Conservation (phyloP, 2,888 invertebrate species). For the Tiliacea citrago region DNA sequence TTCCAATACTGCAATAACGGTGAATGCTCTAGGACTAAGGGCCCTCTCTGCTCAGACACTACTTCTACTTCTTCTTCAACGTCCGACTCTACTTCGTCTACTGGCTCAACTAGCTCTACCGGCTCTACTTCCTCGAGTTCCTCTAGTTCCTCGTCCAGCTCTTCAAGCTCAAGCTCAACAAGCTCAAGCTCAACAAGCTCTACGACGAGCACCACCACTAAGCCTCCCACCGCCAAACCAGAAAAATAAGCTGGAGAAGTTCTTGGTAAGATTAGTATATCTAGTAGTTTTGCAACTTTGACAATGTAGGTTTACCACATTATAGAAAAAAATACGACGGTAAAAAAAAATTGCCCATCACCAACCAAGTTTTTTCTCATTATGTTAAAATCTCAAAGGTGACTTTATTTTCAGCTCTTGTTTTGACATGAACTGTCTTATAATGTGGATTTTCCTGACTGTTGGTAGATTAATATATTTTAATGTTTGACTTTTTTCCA, state of each 20-base stretch:
- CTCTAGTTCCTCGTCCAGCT: slow-evolving; percentile 43
- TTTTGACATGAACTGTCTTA: neutral
- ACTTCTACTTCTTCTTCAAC: slow-evolving; percentile 46
- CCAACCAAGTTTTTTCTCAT: neutral
- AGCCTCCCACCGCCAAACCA: neutral
- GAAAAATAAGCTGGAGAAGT: slow-evolving; percentile 29
- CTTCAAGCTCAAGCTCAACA: slow-evolving; percentile 10
- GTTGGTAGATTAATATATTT: neutral
- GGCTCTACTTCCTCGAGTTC: neutral
- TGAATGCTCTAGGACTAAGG: slow-evolving; percentile 75
- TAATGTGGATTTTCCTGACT: neutral
- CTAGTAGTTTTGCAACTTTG: slow-evolving; percentile 5
- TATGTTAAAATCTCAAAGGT: neutral
- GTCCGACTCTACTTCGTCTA: slow-evolving; percentile 27
- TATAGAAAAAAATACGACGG: neutral
- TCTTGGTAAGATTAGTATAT: slow-evolving; percentile 30
- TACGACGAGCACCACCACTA: neutral
- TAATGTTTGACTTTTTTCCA: slow-evolving; percentile 15
- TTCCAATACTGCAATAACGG: slow-evolving; percentile 78
- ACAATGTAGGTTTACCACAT: neutral
- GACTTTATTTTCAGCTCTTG: neutral
- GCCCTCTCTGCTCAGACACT: slow-evolving; percentile 70
- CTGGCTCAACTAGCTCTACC: slow-evolving; percentile 1
- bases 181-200: slow-evolving; percentile 1
- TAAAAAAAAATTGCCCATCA: neutral